Conservation (phyloP, 2,888 invertebrate species). For the Ptychoptera contaminata region DNA sequence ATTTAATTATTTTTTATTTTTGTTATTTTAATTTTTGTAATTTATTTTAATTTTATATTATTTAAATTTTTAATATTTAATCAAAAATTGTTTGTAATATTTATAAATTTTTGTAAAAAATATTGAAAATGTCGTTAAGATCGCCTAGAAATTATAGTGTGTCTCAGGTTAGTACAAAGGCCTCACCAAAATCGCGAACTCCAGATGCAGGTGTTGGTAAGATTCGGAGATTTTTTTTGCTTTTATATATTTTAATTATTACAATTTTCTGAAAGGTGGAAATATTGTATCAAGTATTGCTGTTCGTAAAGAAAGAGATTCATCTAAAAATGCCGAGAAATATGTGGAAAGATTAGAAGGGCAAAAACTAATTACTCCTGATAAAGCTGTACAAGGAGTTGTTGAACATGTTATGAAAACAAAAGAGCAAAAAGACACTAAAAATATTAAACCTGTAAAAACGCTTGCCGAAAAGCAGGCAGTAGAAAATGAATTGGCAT, state of each 20-base stretch:
- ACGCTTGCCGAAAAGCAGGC: background rate
- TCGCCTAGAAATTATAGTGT: background rate
- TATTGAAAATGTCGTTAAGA: background rate
- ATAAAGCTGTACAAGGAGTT: background rate
- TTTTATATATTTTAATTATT: background rate
- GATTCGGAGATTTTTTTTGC: background rate
- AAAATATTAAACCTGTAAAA: background rate
- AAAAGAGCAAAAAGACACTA: background rate
- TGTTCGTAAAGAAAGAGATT: background rate
- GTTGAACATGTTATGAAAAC: background rate
- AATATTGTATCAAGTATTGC: background rate
- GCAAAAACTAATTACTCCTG: background rate
- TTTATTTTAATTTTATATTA: too few species aligned
- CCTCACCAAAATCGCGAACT: background rate
- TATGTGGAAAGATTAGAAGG: background rate
- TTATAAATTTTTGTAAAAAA: too few species aligned
- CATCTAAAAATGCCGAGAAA: background rate
- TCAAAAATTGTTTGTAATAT: too few species aligned
- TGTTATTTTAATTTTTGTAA: too few species aligned
- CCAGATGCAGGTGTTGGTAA: background rate
- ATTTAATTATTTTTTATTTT: too few species aligned
- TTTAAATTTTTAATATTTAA: too few species aligned
- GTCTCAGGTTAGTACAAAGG: background rate
- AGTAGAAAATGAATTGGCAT: background rate
- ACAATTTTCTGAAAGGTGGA: background rate